Percentiles rank a stretch among this genome's conserved stretches.
phyloP scores from a whole-genome alignment of 2,888 invertebrate genomes.

The Deroplatys truncata region DNA sequence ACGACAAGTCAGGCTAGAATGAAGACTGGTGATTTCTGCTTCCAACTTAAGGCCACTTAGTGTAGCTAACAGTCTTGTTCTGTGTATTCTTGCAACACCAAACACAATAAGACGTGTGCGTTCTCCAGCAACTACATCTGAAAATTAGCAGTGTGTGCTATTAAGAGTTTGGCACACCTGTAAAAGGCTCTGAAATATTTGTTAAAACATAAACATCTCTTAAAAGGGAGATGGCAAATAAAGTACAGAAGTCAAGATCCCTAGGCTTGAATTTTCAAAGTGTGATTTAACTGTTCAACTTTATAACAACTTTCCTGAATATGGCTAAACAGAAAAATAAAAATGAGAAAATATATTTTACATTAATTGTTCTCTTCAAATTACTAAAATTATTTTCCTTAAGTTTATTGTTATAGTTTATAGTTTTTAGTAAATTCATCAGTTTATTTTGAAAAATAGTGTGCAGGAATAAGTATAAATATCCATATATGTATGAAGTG shows the following conservation, averaged over 20 bases:
- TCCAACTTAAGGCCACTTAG: conserved; percentile 91
- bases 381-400: no score
- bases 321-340: no score
- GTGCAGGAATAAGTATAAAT: no score
- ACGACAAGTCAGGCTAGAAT: conserved; percentile 88
- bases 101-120: conserved; percentile 77
- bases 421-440: no score
- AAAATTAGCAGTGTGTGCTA: not conserved
- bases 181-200: not conserved
- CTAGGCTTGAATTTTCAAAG: no score
- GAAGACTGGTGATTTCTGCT: conserved; percentile 87
- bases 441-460: no score
- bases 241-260: not conserved
- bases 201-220: not conserved
- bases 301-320: no score
- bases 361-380: no score
- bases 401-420: no score
- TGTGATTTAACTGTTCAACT: no score
- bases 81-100: conserved; percentile 81
- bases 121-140: conserved; percentile 54
- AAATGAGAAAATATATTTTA: no score
- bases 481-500: no score
- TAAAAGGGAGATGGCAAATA: not conserved
- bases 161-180: not conserved
- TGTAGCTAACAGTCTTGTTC: conserved; percentile 81